Evolutionary conservation across 2,797 vertebrate species (phyloP).

Genomic region (Serranus cabrilla): DNA sequence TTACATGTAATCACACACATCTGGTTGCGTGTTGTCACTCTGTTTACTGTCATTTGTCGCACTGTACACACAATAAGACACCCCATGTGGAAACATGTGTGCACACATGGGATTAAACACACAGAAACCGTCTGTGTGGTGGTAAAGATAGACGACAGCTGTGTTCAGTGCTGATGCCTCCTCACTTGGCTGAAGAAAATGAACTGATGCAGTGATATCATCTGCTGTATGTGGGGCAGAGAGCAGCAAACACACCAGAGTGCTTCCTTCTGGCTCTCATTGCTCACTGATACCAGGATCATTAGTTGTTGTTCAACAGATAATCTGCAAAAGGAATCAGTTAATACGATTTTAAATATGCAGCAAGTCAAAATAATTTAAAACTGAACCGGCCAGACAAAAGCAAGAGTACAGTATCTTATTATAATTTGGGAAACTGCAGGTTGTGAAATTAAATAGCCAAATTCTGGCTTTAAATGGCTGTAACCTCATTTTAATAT

Average conservation of each 20-base stretch:
- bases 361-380: background rate
- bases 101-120: background rate
- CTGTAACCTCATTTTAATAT: background rate
- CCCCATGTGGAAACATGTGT: background rate
- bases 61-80: background rate
- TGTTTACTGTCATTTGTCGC: background rate
- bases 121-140: conserved; percentile 13
- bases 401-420: background rate
- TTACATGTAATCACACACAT: conserved; percentile 34
- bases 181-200: conserved; percentile 27
- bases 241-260: conserved; percentile 1
- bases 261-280: conserved; percentile 4
- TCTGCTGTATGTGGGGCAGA: conserved; percentile 29
- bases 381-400: too few relatives aligned
- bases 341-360: background rate
- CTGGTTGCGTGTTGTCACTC: conserved; percentile 28
- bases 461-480: background rate
- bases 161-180: conserved; percentile 17
- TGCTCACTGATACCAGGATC: conserved; percentile 1
- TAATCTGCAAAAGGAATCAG: conserved; percentile 1
- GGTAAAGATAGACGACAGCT: conserved; percentile 34
- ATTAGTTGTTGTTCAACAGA: conserved; percentile 1
- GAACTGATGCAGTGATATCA: conserved; percentile 30
- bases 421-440: background rate
- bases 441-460: background rate